These are phyloP conservation scores for Andrena minutula DNA, from an alignment of 2,888 invertebrate genomes.

Conservation along the genomic window DNA sequence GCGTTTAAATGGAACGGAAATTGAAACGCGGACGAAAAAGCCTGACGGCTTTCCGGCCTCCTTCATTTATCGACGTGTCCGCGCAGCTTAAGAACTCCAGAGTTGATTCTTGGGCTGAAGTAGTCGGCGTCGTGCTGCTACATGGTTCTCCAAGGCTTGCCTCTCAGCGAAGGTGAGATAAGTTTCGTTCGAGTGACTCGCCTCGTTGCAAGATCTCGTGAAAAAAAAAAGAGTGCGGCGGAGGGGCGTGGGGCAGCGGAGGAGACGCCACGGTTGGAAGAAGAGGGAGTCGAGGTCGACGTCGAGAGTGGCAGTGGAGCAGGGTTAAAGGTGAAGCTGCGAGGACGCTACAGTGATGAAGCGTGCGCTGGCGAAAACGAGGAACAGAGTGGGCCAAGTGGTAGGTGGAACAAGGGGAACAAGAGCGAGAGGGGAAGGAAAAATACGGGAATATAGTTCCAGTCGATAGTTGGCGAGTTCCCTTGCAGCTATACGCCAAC, in stretches of 20 bases:
- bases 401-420: neutral
- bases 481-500: slow-evolving; percentile 55
- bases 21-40: slow-evolving; percentile 20
- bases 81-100: neutral
- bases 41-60: slow-evolving; percentile 19
- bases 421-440: slow-evolving; percentile 1
- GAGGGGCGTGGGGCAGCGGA: slow-evolving; percentile 8
- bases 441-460: slow-evolving; percentile 24
- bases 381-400: neutral
- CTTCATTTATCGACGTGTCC: slow-evolving; percentile 37
- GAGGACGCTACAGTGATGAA: slow-evolving; percentile 66
- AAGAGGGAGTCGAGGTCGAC: slow-evolving; percentile 32
- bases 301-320: slow-evolving; percentile 27
- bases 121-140: slow-evolving; percentile 16
- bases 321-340: slow-evolving; percentile 67
- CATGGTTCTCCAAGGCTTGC: slow-evolving; percentile 36
- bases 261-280: slow-evolving; percentile 23
- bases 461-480: slow-evolving; percentile 65
- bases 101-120: slow-evolving; percentile 23
- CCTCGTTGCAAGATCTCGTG: slow-evolving; percentile 48
- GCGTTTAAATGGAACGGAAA: slow-evolving; percentile 6
- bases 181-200: slow-evolving; percentile 65
- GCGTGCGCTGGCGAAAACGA: slow-evolving; percentile 39
- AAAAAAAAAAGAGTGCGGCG: slow-evolving; percentile 13
- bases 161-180: slow-evolving; percentile 57